Evolutionary conservation across 2,113 vertebrate species (phyloP).

Genomic region (Trinectes maculatus): DNA sequence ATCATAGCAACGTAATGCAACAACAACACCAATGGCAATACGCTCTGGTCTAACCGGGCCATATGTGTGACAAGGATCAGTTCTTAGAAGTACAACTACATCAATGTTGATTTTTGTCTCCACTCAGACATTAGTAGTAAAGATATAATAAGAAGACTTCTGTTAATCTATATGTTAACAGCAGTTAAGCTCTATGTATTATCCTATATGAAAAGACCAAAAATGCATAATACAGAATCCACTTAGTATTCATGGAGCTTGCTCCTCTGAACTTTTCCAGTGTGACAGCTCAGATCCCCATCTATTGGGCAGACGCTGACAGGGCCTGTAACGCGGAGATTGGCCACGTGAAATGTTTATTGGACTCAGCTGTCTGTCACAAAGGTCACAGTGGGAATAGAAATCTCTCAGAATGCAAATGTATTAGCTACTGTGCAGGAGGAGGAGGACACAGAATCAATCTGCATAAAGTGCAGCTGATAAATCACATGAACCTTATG

Average conservation of each 20-base stretch:
- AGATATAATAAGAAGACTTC: too few species aligned
- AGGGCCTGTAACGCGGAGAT: constrained; percentile 30
- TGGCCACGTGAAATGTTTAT: constrained; percentile 44
- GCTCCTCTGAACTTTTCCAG: constrained; percentile 32
- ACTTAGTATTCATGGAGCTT: constrained; percentile 44
- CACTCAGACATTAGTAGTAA: too few species aligned
- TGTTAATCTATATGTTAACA: too few species aligned
- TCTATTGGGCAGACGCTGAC: constrained; percentile 33
- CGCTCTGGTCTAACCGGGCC: not conserved
- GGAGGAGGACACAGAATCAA: constrained; percentile 8
- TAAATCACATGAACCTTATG: not conserved
- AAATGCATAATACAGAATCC: not conserved
- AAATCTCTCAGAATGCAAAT: constrained; percentile 51
- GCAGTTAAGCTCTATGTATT: too few species aligned
- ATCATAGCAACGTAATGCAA: constrained; percentile 6
- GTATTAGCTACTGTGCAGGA: not conserved
- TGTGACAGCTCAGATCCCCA: constrained; percentile 4
- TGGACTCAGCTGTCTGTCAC: constrained; percentile 61
- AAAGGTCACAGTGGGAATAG: constrained; percentile 33
- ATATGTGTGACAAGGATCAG: not conserved
- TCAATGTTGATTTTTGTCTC: too few species aligned
- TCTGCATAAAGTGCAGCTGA: not conserved
- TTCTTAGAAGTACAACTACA: not conserved
- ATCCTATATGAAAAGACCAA: too few species aligned
- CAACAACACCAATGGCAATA: too few species aligned